Evolutionary conservation across 2,888 invertebrate genomes (phyloP).

Genomic region (Candidula unifasciata): DNA sequence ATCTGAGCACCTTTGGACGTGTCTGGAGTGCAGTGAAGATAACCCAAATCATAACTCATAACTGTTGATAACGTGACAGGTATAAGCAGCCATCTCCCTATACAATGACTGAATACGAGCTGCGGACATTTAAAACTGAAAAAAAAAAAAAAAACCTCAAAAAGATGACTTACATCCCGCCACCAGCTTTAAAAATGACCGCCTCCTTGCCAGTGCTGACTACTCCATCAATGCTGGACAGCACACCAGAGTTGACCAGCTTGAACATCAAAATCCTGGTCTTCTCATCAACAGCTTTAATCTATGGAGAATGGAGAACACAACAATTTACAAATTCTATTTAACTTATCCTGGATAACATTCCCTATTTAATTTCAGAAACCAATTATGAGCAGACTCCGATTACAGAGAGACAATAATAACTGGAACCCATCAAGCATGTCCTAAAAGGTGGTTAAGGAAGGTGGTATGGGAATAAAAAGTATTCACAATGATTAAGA

Average conservation of each 20-base stretch:
- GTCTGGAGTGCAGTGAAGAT: too few relatives aligned
- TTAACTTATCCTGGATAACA: not conserved
- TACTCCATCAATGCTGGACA: constrained; percentile 81
- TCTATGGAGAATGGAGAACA: constrained; percentile 66
- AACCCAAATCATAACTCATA: too few relatives aligned
- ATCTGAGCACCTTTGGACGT: too few relatives aligned
- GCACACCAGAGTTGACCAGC: constrained; percentile 80
- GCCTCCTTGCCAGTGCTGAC: constrained; percentile 83
- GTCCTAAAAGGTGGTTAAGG: too few relatives aligned
- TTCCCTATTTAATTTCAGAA: not conserved
- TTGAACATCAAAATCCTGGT: constrained; percentile 81
- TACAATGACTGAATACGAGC: too few relatives aligned
- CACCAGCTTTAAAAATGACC: constrained; percentile 80
- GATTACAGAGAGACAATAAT: not conserved
- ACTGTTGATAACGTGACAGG: too few relatives aligned
- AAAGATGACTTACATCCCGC: constrained; percentile 77
- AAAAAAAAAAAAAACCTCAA: too few relatives aligned
- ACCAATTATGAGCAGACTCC: not conserved
- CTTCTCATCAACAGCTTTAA: constrained; percentile 81
- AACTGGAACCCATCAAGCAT: too few relatives aligned
- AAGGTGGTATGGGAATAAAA: too few relatives aligned
- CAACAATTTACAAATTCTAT: not conserved
- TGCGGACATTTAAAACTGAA: too few relatives aligned
- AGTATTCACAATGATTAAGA: too few relatives aligned
- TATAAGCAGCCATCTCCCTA: too few relatives aligned